Conservation (phyloP, 2,888 invertebrate genomes). For the Busseola fusca region DNA sequence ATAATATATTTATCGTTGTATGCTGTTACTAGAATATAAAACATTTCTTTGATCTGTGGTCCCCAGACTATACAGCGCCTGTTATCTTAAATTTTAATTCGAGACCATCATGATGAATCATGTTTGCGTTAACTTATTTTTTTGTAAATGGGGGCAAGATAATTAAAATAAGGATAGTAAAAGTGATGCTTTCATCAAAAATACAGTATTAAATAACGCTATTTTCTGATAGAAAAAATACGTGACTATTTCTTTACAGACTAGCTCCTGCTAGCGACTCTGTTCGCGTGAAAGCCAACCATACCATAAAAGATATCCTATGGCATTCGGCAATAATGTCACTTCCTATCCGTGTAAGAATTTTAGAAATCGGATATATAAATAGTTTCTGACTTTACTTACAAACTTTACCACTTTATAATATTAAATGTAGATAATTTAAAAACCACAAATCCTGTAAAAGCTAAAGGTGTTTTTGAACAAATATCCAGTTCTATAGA, state of each 20-base stretch:
- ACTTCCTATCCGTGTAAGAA: neutral
- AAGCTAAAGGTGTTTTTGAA: slow-evolving; percentile 8
- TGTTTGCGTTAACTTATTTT: neutral
- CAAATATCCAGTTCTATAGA: slow-evolving; percentile 1
- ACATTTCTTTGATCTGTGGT: neutral
- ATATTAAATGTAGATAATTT: slow-evolving; percentile 6
- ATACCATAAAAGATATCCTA: neutral
- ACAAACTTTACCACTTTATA: neutral
- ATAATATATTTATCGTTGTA: too few relatives aligned
- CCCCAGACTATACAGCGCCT: too few relatives aligned
- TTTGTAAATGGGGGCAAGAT: neutral
- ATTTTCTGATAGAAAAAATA: neutral
- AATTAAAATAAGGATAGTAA: neutral
- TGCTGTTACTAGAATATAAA: neutral
- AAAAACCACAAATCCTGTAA: neutral
- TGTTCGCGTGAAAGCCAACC: neutral
- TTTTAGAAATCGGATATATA: neutral
- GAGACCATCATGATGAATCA: neutral
- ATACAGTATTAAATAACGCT: neutral
- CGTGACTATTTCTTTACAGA: neutral
- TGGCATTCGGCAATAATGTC: neutral
- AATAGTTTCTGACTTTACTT: neutral
- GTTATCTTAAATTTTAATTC: neutral
- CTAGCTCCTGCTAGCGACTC: neutral
- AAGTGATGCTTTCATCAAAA: slow-evolving; percentile 21